Evolutionary conservation across 2,113 vertebrate species (phyloP).

Genomic region (Dasyprocta punctata): DNA sequence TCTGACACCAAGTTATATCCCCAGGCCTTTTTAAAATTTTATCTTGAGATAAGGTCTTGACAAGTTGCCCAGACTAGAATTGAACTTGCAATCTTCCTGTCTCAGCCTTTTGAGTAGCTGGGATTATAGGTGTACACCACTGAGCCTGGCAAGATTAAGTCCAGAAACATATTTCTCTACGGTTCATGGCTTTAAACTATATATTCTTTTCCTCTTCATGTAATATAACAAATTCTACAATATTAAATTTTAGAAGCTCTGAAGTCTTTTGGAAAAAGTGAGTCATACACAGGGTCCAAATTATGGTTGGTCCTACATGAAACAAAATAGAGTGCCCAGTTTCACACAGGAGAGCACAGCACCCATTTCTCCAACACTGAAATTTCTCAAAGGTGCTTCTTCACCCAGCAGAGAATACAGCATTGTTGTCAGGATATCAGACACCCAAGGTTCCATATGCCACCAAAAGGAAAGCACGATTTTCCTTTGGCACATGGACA

Average conservation of each 20-base stretch:
- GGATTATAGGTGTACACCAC: not conserved
- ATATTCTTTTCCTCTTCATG: not conserved
- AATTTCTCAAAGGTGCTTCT: not conserved
- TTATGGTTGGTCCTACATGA: not conserved
- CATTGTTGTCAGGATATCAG: not conserved
- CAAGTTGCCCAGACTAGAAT: not conserved
- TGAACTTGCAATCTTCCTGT: not conserved
- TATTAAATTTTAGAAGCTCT: not conserved
- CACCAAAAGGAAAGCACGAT: not conserved
- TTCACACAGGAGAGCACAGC: fast-evolving
- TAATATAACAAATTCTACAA: not conserved
- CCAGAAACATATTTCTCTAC: not conserved
- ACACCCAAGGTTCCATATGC: not conserved
- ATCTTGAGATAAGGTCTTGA: not conserved
- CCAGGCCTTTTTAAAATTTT: not conserved
- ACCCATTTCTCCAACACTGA: not conserved
- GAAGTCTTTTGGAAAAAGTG: not conserved
- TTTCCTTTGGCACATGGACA: constrained; percentile 54
- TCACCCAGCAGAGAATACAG: not conserved
- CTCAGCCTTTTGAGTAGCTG: not conserved
- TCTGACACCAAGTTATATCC: not conserved
- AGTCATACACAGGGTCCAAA: not conserved
- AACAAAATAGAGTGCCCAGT: not conserved
- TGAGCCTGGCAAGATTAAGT: not conserved
- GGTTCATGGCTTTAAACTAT: constrained; percentile 15